phyloP scores from a whole-genome alignment of 1,140 invertebrate species.

The Physella acuta region DNA sequence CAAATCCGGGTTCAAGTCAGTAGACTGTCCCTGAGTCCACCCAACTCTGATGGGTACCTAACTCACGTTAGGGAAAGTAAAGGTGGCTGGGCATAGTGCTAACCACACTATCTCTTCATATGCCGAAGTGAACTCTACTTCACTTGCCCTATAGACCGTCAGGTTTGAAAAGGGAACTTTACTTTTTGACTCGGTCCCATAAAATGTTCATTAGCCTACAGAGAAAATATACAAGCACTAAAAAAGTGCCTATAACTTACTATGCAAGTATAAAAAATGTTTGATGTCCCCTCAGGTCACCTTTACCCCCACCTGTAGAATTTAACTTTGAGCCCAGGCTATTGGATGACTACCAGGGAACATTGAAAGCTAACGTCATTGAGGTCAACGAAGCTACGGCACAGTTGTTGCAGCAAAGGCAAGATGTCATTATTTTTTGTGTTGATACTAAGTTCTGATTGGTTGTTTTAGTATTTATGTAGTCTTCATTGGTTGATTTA shows the following conservation, averaged over 20 bases:
- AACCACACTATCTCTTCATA: neutral
- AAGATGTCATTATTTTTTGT: too few species aligned
- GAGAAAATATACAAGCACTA: too few species aligned
- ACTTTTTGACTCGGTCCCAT: too few species aligned
- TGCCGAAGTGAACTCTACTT: neutral
- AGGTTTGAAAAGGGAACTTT: neutral
- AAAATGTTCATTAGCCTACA: too few species aligned
- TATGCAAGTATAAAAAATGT: too few species aligned
- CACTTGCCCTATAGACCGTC: neutral
- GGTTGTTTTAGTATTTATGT: too few species aligned
- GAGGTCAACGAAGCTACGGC: slow-evolving; percentile 18
- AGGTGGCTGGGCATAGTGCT: neutral
- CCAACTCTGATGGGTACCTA: neutral
- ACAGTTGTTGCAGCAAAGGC: slow-evolving; percentile 8
- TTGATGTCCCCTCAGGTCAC: slow-evolving; percentile 2
- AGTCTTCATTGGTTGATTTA: too few species aligned
- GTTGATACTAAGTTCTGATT: too few species aligned
- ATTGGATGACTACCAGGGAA: slow-evolving; percentile 9
- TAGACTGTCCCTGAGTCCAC: too few species aligned
- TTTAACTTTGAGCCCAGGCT: slow-evolving; percentile 14
- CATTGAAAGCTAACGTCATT: slow-evolving; percentile 9
- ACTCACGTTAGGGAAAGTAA: neutral
- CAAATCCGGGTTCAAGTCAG: too few species aligned
- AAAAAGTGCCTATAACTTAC: too few species aligned
- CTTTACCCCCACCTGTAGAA: neutral